Evolutionary conservation across 2,797 vertebrate species (phyloP).

Genomic region (Setipinna tenuifilis): DNA sequence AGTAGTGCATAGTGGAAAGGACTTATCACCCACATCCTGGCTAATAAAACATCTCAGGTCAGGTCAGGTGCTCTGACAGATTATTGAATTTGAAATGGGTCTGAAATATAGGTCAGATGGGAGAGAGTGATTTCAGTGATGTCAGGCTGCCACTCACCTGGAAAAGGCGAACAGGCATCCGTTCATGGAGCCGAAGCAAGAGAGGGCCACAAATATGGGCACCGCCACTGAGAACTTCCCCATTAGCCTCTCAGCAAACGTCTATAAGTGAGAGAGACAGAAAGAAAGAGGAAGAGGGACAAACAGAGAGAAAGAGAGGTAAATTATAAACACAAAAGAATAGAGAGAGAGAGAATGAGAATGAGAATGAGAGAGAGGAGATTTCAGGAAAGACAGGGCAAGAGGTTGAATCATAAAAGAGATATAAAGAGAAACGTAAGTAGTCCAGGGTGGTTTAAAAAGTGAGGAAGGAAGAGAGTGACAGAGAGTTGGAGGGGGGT

Average conservation of each 20-base stretch:
- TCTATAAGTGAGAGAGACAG: constrained; percentile 69
- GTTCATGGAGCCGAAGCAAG: constrained; percentile 95
- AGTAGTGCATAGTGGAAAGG: no score
- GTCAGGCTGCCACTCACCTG: constrained; percentile 75
- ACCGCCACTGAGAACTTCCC: constrained; percentile 88
- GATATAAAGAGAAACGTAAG: background rate
- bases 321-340: no score
- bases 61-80: background rate
- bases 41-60: no score
- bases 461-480: constrained; percentile 19
- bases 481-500: constrained; percentile 25
- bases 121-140: background rate
- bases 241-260: constrained; percentile 87
- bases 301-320: constrained; percentile 31
- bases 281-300: background rate
- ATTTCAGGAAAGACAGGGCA: background rate
- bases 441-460: background rate
- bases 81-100: background rate
- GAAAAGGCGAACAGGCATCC: constrained; percentile 87
- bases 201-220: constrained; percentile 90
- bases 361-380: background rate
- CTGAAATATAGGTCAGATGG: no score
- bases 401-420: background rate
- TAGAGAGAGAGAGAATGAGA: constrained; percentile 24
- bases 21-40: no score